phyloP scores from a whole-genome alignment of 2,113 vertebrate genomes.

The Mus spicilegus region DNA sequence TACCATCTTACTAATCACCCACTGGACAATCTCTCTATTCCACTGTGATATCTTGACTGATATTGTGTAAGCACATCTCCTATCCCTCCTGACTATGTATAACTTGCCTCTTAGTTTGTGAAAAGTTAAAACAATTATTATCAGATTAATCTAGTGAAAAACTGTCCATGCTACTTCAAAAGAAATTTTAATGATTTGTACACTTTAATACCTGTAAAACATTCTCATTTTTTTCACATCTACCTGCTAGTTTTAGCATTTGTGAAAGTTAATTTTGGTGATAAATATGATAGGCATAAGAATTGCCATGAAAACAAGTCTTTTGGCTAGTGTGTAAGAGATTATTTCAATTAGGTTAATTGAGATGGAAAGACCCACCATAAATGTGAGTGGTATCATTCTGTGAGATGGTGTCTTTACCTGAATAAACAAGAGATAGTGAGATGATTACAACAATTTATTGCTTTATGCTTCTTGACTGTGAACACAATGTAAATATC shows the following conservation, averaged over 20 bases:
- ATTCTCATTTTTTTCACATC: not conserved
- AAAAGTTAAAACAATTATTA: not conserved
- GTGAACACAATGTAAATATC: not conserved
- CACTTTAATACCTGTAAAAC: not conserved
- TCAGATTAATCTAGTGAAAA: not conserved
- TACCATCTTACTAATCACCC: not conserved
- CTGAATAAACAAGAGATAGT: not conserved
- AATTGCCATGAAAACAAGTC: not conserved
- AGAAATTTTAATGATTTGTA: not conserved
- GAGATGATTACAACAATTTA: too few relatives aligned
- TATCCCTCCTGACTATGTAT: not conserved
- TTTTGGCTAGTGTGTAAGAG: not conserved
- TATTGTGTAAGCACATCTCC: not conserved
- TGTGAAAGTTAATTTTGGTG: not conserved
- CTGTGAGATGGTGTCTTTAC: too few relatives aligned
- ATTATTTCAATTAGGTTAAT: not conserved
- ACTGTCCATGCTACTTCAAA: not conserved
- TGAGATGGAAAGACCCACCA: not conserved
- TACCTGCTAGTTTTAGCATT: not conserved
- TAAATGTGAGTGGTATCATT: not conserved
- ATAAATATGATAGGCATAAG: not conserved
- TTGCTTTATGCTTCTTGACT: not conserved
- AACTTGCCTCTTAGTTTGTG: not conserved
- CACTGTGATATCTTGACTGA: not conserved
- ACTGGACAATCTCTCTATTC: not conserved